Evolutionary conservation across 2,797 vertebrate species (phyloP).

Genomic region (Helicolenus hilgendorfi): DNA sequence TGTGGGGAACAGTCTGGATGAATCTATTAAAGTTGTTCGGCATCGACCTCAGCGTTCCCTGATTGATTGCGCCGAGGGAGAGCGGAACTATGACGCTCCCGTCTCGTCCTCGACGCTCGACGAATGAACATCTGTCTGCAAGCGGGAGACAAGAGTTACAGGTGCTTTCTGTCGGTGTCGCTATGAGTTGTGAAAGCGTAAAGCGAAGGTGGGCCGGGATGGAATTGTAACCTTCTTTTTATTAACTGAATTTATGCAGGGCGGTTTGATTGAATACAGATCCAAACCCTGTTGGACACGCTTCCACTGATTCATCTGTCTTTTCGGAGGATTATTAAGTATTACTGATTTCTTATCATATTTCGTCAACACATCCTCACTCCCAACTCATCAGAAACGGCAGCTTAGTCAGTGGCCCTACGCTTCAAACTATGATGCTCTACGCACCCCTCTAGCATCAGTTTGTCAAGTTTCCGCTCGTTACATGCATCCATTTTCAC

Average conservation of each 20-base stretch:
- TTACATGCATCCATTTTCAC: too few species aligned
- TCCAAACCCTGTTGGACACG: conserved; percentile 4
- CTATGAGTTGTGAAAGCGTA: conserved; percentile 22
- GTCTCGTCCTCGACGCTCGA: conserved; percentile 4
- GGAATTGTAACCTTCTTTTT: conserved; percentile 31
- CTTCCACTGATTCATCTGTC: conserved; percentile 13
- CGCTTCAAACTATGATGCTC: not conserved
- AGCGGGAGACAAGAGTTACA: conserved; percentile 41
- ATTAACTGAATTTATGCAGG: conserved; percentile 37
- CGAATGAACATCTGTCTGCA: conserved; percentile 56
- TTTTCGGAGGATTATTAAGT: not conserved
- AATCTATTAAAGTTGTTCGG: conserved; percentile 79
- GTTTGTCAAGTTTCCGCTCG: too few species aligned
- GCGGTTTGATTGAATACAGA: conserved; percentile 39
- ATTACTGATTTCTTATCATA: not conserved
- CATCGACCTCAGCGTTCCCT: conserved; percentile 67
- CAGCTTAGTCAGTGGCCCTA: not conserved
- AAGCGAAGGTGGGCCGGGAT: not conserved
- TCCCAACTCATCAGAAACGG: not conserved
- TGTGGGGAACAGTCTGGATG: conserved; percentile 74
- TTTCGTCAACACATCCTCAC: not conserved
- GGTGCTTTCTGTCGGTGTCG: conserved; percentile 23
- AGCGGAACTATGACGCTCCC: conserved; percentile 22
- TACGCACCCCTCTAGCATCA: too few species aligned
- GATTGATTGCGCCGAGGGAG: conserved; percentile 65